Evolutionary conservation across 2,797 vertebrate genomes (phyloP).

Genomic region (Triplophysa bombifrons): DNA sequence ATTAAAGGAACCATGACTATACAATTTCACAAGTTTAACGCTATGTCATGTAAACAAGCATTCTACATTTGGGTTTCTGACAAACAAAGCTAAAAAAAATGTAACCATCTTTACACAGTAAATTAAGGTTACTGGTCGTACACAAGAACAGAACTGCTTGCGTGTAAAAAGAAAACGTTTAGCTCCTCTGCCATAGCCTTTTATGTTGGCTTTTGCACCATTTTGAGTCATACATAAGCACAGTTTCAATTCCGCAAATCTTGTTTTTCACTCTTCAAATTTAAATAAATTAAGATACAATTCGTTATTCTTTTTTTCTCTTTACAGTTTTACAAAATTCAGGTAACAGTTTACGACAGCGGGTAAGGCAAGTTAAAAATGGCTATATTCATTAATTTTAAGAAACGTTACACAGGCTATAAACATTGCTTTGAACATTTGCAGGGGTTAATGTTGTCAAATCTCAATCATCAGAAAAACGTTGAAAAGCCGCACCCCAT

Average conservation of each 20-base stretch:
- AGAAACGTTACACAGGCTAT: constrained; percentile 49
- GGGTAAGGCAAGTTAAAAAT: constrained; percentile 93
- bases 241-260: constrained; percentile 89
- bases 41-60: constrained; percentile 98
- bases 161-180: constrained; percentile 86
- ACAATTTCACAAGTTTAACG: constrained; percentile 91
- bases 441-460: constrained; percentile 32
- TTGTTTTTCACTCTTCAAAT: constrained; percentile 78
- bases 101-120: constrained; percentile 99
- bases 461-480: constrained; percentile 16
- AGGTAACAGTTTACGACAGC: constrained; percentile 84
- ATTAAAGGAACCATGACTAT: constrained; percentile 86
- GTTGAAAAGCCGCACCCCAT: constrained; percentile 16
- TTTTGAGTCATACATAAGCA: constrained; percentile 95
- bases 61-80: constrained; percentile 94
- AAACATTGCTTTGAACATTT: constrained; percentile 45
- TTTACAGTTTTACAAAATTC: constrained; percentile 90
- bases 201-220: constrained; percentile 92
- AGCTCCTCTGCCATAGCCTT: constrained; percentile 87
- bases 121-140: constrained; percentile 99
- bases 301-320: constrained; percentile 61
- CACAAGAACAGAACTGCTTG: constrained; percentile 99
- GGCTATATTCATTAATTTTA: constrained; percentile 62
- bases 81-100: constrained; percentile 95
- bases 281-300: constrained; percentile 90